Evolutionary conservation across 1,140 invertebrate genomes (phyloP).

Genomic region (Grapholita molesta): DNA sequence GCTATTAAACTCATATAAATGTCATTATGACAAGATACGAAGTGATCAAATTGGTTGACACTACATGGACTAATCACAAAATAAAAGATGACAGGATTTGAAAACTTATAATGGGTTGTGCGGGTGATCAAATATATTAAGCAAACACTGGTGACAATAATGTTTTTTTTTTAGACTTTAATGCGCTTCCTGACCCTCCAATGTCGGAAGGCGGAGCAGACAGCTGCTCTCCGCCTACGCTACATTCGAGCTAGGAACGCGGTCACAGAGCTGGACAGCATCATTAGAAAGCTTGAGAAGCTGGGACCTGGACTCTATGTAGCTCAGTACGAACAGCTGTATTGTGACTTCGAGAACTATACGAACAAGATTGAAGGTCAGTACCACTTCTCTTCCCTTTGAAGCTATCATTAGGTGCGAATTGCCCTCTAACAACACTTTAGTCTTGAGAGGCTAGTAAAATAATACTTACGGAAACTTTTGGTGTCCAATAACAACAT

Average conservation of each 20-base stretch:
- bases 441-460: neutral
- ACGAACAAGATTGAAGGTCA: conserved; percentile 70
- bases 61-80: too few species aligned
- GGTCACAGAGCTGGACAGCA: conserved; percentile 50
- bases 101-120: too few species aligned
- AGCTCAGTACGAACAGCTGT: conserved; percentile 64
- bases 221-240: conserved; percentile 53
- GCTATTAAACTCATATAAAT: too few species aligned
- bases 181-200: conserved; percentile 54
- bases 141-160: neutral
- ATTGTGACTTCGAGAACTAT: conserved; percentile 63
- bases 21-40: too few species aligned
- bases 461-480: neutral
- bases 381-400: too few species aligned
- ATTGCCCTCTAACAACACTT: too few species aligned
- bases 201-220: conserved; percentile 51
- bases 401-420: too few species aligned
- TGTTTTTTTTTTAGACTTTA: conserved; percentile 48
- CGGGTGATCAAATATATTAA: neutral
- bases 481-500: neutral
- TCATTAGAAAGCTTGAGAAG: conserved; percentile 59
- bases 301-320: conserved; percentile 66
- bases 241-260: conserved; percentile 64
- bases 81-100: too few species aligned
- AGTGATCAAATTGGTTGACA: too few species aligned